A percentile compares a stretch with the other conserved stretches of the same genome.
These are phyloP conservation scores for Isaurus tuberculatus DNA, from an alignment of 92 coral and sea anemone species.

Conservation along the genomic window DNA sequence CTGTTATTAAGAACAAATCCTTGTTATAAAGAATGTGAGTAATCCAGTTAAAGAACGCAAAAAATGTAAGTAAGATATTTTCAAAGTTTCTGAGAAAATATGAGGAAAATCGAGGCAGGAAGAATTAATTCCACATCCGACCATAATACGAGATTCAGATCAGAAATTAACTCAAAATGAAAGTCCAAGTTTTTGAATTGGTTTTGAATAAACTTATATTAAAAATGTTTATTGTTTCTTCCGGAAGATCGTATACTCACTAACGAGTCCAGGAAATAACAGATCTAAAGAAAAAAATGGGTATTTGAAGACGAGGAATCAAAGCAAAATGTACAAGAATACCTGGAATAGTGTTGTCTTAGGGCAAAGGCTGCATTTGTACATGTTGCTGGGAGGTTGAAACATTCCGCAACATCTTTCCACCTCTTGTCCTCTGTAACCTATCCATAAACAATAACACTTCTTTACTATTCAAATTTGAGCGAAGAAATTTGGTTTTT, in stretches of 20 bases:
- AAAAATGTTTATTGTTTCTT: neutral
- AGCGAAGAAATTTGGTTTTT: neutral
- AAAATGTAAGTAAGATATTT: neutral
- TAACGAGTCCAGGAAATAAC: constrained; percentile 40
- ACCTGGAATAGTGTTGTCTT: constrained; percentile 96
- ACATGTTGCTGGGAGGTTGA: constrained; percentile 94
- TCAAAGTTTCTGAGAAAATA: neutral
- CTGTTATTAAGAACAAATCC: constrained; percentile 3
- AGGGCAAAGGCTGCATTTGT: constrained; percentile 99
- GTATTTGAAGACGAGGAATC: neutral
- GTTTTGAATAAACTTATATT: neutral
- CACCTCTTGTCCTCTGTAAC: constrained; percentile 95
- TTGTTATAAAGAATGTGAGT: neutral
- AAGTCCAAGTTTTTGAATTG: neutral
- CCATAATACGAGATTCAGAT: constrained; percentile 12
- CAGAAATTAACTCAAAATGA: neutral
- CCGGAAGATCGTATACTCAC: constrained; percentile 24
- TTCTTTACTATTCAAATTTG: constrained; percentile 30
- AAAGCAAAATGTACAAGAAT: constrained; percentile 28
- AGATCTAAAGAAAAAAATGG: neutral
- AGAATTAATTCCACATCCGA: neutral
- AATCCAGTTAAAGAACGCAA: neutral
- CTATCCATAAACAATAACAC: constrained; percentile 52
- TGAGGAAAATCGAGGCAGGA: neutral
- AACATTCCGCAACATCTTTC: constrained; percentile 95